A percentile compares a stretch with the other conserved stretches of the same genome.
These are phyloP conservation scores for Forbesichthys papilliferus DNA, from an alignment of 2,113 vertebrate genomes.

Conservation along the genomic window DNA sequence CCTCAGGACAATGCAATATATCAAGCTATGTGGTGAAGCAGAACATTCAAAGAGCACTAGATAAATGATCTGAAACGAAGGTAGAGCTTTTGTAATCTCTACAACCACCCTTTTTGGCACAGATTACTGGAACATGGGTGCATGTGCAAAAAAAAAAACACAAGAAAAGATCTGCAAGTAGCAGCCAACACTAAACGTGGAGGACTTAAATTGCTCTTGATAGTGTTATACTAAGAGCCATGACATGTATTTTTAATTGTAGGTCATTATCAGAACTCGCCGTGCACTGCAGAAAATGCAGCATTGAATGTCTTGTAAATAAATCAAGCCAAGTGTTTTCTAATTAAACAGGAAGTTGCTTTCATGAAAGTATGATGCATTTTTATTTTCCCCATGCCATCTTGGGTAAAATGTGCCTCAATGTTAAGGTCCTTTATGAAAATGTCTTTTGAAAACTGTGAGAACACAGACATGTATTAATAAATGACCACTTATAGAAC, in stretches of 20 bases:
- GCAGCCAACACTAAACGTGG: constrained; percentile 3
- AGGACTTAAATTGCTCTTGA: constrained; percentile 12
- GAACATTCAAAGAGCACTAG: constrained; percentile 9
- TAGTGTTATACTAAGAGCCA: constrained; percentile 26
- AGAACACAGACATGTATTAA: constrained; percentile 58
- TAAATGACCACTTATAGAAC: constrained; percentile 60
- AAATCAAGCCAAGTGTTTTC: constrained; percentile 41
- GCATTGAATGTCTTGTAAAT: constrained; percentile 45
- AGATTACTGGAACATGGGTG: constrained; percentile 9
- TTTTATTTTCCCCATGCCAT: constrained; percentile 49
- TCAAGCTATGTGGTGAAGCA: background rate
- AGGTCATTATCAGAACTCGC: constrained; percentile 43
- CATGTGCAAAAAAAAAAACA: background rate
- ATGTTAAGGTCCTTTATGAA: constrained; percentile 48
- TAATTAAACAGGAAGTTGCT: constrained; percentile 60
- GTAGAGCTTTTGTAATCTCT: constrained; percentile 12
- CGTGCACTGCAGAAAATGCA: constrained; percentile 23
- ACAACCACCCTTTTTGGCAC: constrained; percentile 3
- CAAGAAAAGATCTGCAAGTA: background rate
- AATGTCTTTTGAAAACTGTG: constrained; percentile 55
- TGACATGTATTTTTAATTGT: constrained; percentile 46
- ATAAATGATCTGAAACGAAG: constrained; percentile 1
- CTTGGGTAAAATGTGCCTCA: constrained; percentile 40
- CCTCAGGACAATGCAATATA: constrained; percentile 1
- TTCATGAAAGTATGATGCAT: constrained; percentile 42